Evolutionary conservation across 2,888 invertebrate species (phyloP), one percentile per base, ranked within the genome.

Genomic region (Vesta saturnalis): DNA sequence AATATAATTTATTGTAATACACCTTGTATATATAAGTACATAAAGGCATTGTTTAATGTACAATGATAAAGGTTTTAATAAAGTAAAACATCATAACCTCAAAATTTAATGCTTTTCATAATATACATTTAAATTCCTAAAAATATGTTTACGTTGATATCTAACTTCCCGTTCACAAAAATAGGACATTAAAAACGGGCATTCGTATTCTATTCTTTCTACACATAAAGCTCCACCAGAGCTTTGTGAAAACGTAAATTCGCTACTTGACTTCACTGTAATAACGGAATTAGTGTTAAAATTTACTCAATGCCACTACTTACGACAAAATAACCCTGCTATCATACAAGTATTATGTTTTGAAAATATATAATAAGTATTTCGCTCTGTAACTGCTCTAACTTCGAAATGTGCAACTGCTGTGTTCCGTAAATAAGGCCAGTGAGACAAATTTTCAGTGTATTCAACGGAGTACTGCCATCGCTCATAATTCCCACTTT

Each of bases 381-480:
- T 80, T 10, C 83, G 84, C 60, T 81, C 75, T 1, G 84, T 79
- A 75, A 83, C 85, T 22, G 82, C 86, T 71, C 85, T 87, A 10
- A 91, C 85, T 52, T 87, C 85, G 79, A 87, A 91, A 78, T 88
- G 85, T 0, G 88, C 91, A 14, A 84, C 82, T 0, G 87, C 89
- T 16, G 80, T 80, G 78, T 91, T 90, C 63, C 85, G 80, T 75
- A 90, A 85, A 75, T 88, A 85, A 0, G 92, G 91, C 83, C 91
- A 85, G 70, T 90, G 87, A 1, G 89, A 89, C 52, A 92, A 83
- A 73, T 85, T 84, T 78, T 92, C 92, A 1, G 85, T 87, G 76
- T 92, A 92, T 69, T 86, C 80, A 0, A 89, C 89, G 0, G 88
- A 86, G 77, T 92, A 92, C 73, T 88, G 88, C 92, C 92, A 92